Base-by-base conservation (phyloP, 2,797 vertebrate genomes). In the Enteromius paludinosus region DNA sequence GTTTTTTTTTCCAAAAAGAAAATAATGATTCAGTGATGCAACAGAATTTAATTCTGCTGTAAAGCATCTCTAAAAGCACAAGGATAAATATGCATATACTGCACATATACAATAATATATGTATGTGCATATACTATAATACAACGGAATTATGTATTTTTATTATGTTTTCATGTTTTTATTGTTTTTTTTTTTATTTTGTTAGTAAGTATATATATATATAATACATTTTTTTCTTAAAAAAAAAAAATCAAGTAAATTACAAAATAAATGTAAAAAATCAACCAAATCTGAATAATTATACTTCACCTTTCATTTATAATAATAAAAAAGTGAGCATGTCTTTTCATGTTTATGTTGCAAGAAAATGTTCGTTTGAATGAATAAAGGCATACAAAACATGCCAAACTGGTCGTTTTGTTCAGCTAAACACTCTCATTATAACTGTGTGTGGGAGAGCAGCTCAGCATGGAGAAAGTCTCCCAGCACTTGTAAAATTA, bases 401-500 rank as follows among this genome's bases (percentile, higher is more conserved):
- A 18, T 6, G 5, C 2, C 30, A 20, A 49, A 30, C 4, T 47
- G 33, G 1, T 47, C 2, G 9, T 61, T 54, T 41, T 6, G 54
- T 82, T 80, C 71, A 75, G 62, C 14, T 8, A 54, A 72, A 64
- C 62, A 54, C 62, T 68, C 56, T 80, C 77, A 66, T 72, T 82
- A 77, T 47, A 69, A 59, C 20, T 3, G 66, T 3, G 12, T 38
- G 54, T 17, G 74, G 20, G 73, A 62, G 61, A 76, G 35, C 45
- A 28, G 18, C 62, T 43, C 20, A 77, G 56, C 71, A 71, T 70
- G 41, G 20, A 38, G 74, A 76, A 79, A 64, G 81, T 82, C 78
- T 81, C 72, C 14, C 30, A 73, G 49, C 15, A 35, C 72, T 81
- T 62, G 41, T 85, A 41, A 74, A 87, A 83, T 84, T 73, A 54